These are phyloP conservation scores for Acipenser ruthenus DNA, from an alignment of 2,797 vertebrate species.

Conservation along the genomic window DNA sequence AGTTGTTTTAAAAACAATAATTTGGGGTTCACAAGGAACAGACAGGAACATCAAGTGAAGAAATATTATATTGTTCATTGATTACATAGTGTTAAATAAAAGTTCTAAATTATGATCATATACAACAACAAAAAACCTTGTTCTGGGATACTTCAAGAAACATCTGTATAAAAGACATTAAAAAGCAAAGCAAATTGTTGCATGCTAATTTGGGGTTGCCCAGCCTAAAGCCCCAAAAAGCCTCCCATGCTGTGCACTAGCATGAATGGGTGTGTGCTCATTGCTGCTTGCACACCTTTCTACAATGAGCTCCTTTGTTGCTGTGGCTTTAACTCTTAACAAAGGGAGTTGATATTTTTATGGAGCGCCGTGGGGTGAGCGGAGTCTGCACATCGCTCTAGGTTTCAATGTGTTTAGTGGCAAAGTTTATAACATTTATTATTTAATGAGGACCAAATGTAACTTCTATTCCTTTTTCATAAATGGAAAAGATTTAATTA, in stretches of 20 bases:
- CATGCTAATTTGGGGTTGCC: slow-evolving; percentile 14
- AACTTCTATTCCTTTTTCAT: too few species aligned
- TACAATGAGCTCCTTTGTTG: neutral
- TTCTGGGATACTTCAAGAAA: slow-evolving; percentile 14
- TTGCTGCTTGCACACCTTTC: neutral
- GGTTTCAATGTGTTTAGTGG: too few species aligned
- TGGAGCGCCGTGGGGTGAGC: neutral
- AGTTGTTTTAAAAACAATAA: too few species aligned
- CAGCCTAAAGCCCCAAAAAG: neutral
- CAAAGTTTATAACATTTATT: too few species aligned
- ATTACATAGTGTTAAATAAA: too few species aligned
- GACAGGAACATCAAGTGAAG: too few species aligned
- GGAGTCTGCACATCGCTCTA: too few species aligned
- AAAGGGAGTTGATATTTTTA: slow-evolving; percentile 19
- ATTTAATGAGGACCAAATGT: too few species aligned
- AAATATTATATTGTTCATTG: too few species aligned
- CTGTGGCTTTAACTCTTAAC: slow-evolving; percentile 1
- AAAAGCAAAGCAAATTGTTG: slow-evolving; percentile 11
- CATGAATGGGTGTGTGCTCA: neutral
- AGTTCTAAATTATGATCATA: too few species aligned
- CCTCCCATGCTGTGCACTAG: neutral
- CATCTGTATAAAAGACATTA: slow-evolving; percentile 14
- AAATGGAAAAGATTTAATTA: too few species aligned
- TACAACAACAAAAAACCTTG: neutral
- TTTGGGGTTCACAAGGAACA: too few species aligned